These are phyloP conservation scores for Idaea dimidiata DNA, from an alignment of 2,888 invertebrate genomes.

Conservation along the genomic window DNA sequence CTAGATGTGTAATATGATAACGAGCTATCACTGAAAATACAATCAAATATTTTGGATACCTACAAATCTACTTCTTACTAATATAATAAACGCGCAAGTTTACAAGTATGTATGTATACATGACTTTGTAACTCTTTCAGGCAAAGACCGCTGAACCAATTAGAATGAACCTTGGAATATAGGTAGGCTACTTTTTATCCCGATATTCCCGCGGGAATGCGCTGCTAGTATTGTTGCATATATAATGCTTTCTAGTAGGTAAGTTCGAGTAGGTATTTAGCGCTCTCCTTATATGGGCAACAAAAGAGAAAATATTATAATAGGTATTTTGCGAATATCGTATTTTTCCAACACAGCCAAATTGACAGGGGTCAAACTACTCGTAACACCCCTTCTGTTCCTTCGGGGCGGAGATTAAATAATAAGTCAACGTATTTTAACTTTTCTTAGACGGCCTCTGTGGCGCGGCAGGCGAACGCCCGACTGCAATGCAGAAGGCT, in stretches of 20 bases:
- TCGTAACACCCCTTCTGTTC: not conserved
- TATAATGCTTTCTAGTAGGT: not conserved
- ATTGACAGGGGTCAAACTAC: too few relatives aligned
- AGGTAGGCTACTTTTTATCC: too few relatives aligned
- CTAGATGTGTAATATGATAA: conserved; percentile 10
- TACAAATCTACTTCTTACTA: too few relatives aligned
- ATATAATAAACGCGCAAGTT: too few relatives aligned
- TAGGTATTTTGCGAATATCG: not conserved
- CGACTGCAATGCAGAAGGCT: not conserved
- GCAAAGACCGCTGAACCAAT: too few relatives aligned
- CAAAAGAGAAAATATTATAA: not conserved
- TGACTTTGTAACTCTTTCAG: too few relatives aligned
- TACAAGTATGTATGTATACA: too few relatives aligned
- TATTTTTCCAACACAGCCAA: not conserved
- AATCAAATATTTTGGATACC: not conserved
- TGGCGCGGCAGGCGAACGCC: not conserved
- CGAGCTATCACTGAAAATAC: not conserved
- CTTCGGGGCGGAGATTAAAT: not conserved
- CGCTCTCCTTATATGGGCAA: not conserved
- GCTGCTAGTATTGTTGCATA: too few relatives aligned
- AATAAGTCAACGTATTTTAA: not conserved
- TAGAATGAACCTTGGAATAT: too few relatives aligned
- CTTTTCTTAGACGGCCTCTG: not conserved
- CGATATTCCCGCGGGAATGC: too few relatives aligned
- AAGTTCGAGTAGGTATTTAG: too few relatives aligned